Base-by-base conservation (phyloP, 1,140 invertebrate species). In the Brachionus plicatilis region DNA sequence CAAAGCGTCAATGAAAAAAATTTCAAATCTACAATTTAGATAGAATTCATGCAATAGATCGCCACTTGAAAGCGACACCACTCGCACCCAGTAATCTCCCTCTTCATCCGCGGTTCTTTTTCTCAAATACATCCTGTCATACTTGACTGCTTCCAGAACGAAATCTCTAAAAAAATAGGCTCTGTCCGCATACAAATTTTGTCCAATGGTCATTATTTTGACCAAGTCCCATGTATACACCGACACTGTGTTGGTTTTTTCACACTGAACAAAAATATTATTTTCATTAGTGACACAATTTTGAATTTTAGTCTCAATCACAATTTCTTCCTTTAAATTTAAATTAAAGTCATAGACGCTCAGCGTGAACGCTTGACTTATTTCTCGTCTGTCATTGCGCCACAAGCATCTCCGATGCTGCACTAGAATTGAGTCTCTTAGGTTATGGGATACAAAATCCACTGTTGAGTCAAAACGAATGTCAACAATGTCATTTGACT, bases 161-260 rank as follows among this genome's bases (percentile, higher is more conserved):
- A 27, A 76, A 14, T 76, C 72, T 50, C 27, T 76, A 50, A 47
- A 50, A 76, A 50, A 76, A 76, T 76, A 76, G 7, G 72, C 17
- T 76, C 72, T 76, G 29, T 76, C 72, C 43, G 72, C 72, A 50
- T 76, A 76, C 3, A 24, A 27, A 50, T 14, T 76, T 50, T 76
- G 72, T n/a, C 72, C 72, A 27, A 76, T 27, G 5, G 41, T 50
- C 9, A 76, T 24, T 5, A 76, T 24, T 50, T 76, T 76, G 20
- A 50, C 72, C 43, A 76, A 76, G 50, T 76, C 47, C 72, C 72
- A 76, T 17, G 43, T 76, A 4, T 76, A 76, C n/a, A 76, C 72
- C 3, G 17, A 14, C 24, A 76, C 14, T 33, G 9, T 12, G 24
- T 76, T 76, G 0, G 72, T 50, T n/a, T 50, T 50, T 8, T 76